Conservation (phyloP, 2,797 vertebrate genomes). For the Loriculus beryllinus region DNA sequence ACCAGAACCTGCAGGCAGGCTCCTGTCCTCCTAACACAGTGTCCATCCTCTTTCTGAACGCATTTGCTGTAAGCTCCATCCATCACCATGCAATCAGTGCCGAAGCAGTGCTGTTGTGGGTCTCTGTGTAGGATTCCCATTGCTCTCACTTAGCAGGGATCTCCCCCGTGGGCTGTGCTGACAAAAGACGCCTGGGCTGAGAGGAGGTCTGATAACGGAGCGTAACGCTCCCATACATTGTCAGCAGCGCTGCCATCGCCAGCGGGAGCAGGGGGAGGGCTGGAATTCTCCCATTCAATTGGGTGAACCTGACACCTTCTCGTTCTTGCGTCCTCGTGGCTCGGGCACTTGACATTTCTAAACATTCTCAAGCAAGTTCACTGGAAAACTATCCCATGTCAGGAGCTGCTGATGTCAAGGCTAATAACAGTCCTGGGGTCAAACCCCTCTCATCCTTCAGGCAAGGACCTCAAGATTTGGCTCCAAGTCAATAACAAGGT, state of each 20-base stretch:
- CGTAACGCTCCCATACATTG: background rate
- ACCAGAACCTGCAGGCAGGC: background rate
- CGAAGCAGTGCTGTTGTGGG: background rate
- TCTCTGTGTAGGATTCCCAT: accelerated
- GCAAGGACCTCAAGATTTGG: slow-evolving; percentile 60
- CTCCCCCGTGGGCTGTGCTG: background rate
- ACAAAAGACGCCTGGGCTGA: slow-evolving; percentile 12
- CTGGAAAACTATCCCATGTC: slow-evolving; percentile 66
- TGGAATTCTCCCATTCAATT: slow-evolving; percentile 58
- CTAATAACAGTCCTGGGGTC: slow-evolving; percentile 68
- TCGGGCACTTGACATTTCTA: slow-evolving; percentile 66
- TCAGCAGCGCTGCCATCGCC: slow-evolving; percentile 38
- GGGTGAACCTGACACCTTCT: slow-evolving; percentile 63
- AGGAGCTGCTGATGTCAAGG: slow-evolving; percentile 66
- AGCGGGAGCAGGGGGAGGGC: slow-evolving; percentile 54
- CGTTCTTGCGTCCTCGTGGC: slow-evolving; percentile 54
- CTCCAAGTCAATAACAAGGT: slow-evolving; percentile 50
- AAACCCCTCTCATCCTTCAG: slow-evolving; percentile 56
- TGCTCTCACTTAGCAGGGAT: background rate
- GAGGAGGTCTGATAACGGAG: background rate
- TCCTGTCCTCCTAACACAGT: background rate
- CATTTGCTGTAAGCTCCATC: background rate
- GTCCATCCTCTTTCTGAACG: background rate
- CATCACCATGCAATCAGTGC: background rate
- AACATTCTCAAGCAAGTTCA: slow-evolving; percentile 70